Conservation (phyloP, 1,140 invertebrate genomes). For the Anastatus disparis region DNA sequence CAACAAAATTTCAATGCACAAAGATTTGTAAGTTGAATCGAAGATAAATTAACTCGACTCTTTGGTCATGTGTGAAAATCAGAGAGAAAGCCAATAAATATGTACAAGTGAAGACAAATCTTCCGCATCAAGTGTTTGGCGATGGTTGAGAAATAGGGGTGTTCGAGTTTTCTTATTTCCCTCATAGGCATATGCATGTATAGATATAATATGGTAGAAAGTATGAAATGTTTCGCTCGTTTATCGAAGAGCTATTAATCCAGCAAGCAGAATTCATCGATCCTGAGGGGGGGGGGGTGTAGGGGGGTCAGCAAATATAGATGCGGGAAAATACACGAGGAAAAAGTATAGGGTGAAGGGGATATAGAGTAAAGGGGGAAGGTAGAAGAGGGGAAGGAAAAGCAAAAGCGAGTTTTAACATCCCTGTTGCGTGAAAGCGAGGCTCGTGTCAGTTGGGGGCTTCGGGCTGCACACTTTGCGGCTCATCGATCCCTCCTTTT, state of each 20-base stretch:
- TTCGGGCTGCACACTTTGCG: slow-evolving; percentile 58
- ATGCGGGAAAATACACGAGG: neutral
- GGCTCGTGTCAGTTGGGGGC: neutral
- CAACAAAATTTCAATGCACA: no score
- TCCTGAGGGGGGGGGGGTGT: neutral
- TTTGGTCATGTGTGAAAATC: no score
- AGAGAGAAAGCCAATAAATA: no score
- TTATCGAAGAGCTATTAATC: slow-evolving; percentile 17
- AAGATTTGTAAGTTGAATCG: no score
- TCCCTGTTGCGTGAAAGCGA: slow-evolving; percentile 36
- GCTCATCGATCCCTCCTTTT: slow-evolving; percentile 61
- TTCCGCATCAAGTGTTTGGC: no score
- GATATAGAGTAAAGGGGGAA: neutral
- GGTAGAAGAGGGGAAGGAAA: neutral
- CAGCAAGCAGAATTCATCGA: slow-evolving; percentile 7
- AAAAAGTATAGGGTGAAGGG: neutral
- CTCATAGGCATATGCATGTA: neutral
- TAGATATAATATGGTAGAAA: no score
- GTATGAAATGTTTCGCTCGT: no score
- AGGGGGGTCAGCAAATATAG: neutral
- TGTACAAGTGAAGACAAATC: no score
- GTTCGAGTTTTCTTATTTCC: neutral
- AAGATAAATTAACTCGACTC: no score
- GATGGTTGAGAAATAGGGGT: neutral
- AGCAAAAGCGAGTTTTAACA: slow-evolving; percentile 8